phyloP scores from a whole-genome alignment of 2,113 vertebrate genomes.

The Erythrocercus mccallii region DNA sequence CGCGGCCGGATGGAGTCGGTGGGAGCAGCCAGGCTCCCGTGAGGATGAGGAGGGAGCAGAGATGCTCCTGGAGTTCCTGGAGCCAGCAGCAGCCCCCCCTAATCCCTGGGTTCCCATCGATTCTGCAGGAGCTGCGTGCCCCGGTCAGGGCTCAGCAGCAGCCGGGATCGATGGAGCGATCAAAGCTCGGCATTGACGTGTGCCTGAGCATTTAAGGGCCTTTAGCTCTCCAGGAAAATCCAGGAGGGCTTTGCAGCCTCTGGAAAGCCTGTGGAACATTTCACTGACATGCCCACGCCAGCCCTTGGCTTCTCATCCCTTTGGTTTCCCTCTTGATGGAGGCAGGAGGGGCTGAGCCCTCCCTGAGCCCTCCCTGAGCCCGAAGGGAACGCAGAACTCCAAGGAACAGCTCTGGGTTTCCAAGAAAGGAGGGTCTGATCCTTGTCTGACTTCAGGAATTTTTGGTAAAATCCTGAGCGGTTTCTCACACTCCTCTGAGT shows the following conservation, averaged over 20 bases:
- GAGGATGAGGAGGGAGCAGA: neutral
- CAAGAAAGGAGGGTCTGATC: neutral
- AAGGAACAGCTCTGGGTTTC: neutral
- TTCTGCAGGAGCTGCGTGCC: neutral
- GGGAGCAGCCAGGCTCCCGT: accelerated
- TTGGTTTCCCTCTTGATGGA: accelerated
- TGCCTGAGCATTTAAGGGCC: neutral
- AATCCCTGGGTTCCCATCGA: neutral
- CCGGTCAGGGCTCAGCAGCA: neutral
- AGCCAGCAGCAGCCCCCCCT: no score
- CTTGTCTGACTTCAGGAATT: neutral
- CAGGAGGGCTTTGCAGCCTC: neutral
- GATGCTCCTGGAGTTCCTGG: accelerated
- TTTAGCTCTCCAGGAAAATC: neutral
- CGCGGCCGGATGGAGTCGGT: accelerated
- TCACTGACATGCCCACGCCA: accelerated
- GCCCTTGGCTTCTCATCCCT: neutral
- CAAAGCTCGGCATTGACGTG: neutral
- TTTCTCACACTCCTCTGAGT: neutral
- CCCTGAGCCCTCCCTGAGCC: neutral
- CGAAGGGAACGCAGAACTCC: neutral
- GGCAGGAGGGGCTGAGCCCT: neutral
- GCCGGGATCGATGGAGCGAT: neutral
- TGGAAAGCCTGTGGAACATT: neutral
- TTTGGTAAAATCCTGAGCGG: neutral